Evolutionary conservation across 2,113 vertebrate genomes (phyloP).

Genomic region (Micromys minutus): DNA sequence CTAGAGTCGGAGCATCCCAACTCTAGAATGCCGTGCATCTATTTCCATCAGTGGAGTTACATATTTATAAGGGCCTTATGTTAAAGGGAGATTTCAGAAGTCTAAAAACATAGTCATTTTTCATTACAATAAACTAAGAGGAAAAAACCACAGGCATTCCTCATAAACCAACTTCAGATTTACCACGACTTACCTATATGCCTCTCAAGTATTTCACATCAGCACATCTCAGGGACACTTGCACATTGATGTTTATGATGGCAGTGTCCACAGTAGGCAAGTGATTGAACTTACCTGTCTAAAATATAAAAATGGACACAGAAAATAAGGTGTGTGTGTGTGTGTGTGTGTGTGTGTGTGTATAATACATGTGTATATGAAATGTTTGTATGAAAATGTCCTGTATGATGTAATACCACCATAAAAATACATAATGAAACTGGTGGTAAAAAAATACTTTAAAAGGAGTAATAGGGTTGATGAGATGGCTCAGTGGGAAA

Average conservation of each 20-base stretch:
- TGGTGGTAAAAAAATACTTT: neutral
- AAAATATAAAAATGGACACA: neutral
- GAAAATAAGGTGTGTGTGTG: neutral
- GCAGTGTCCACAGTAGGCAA: neutral
- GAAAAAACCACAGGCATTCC: neutral
- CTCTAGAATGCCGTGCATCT: neutral
- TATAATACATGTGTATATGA: neutral
- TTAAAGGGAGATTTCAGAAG: slow-evolving; percentile 8
- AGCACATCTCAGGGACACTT: neutral
- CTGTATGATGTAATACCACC: neutral
- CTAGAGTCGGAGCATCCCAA: neutral
- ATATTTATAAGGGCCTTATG: neutral
- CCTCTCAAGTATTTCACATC: neutral
- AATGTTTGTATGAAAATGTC: neutral
- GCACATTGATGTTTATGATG: neutral
- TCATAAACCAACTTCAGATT: neutral
- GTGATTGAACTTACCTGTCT: too few relatives aligned
- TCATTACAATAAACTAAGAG: neutral
- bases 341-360: fast-evolving
- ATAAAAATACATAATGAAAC: neutral
- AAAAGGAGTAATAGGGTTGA: neutral
- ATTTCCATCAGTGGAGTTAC: slow-evolving; percentile 6
- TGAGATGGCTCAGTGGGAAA: neutral
- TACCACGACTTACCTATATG: neutral
- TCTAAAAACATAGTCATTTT: neutral